Percentiles rank a stretch among this genome's conserved stretches.
phyloP scores from a whole-genome alignment of 2,113 vertebrate genomes.

The Benitochromis conjunctus region DNA sequence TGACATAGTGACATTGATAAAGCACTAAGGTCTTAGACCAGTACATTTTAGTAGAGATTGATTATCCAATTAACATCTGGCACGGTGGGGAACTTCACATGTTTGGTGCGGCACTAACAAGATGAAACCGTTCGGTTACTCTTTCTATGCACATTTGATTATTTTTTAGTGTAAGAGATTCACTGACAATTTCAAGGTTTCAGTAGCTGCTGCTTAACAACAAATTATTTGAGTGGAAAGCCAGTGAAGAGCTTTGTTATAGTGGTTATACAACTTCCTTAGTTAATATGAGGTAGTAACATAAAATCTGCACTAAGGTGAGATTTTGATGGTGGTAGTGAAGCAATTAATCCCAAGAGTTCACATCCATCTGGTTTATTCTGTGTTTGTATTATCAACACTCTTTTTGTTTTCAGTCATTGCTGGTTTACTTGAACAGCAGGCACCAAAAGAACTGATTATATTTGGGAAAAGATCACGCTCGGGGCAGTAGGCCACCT shows the following conservation, averaged over 20 bases:
- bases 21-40: conserved; percentile 36
- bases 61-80: conserved; percentile 69
- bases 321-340: not conserved
- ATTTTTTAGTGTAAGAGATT: not conserved
- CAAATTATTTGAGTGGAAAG: not conserved
- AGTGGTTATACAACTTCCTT: not conserved
- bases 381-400: not conserved
- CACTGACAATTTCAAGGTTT: not conserved
- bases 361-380: not conserved
- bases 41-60: conserved; percentile 64
- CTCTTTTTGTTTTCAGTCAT: not conserved
- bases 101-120: conserved; percentile 53
- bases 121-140: conserved; percentile 40
- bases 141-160: not conserved
- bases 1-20: conserved; percentile 49
- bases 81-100: conserved; percentile 16
- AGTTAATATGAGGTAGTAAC: not conserved
- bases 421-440: not conserved
- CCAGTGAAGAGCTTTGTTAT: not conserved
- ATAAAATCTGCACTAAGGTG: not conserved
- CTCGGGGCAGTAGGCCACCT: not conserved
- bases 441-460: not conserved
- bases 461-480: not conserved
- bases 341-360: not conserved
- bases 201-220: not conserved